phyloP scores from a whole-genome alignment of 2,113 vertebrate genomes.

The Damaliscus lunatus region DNA sequence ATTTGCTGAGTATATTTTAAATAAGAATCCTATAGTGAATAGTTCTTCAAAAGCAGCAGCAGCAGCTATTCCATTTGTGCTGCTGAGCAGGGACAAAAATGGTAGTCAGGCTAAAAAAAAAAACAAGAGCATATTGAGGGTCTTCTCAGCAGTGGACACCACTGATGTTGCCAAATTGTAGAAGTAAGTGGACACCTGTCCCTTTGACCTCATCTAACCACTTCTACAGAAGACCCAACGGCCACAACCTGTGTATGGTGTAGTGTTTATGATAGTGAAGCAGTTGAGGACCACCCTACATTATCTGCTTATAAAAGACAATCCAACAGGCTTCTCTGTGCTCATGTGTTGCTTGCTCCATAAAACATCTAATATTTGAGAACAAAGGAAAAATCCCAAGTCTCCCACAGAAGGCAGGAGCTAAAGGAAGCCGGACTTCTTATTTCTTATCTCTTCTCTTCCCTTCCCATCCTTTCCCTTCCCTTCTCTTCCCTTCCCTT shows the following conservation, averaged over 20 bases:
- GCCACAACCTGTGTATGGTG: background rate
- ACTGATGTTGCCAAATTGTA: background rate
- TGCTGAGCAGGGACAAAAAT: background rate
- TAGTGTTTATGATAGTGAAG: background rate
- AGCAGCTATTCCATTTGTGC: background rate
- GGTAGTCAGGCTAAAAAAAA: background rate
- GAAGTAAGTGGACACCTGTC: background rate
- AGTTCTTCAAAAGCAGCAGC: background rate
- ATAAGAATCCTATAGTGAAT: background rate
- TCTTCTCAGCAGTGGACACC: background rate
- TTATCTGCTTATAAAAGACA: background rate
- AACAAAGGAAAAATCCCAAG: background rate
- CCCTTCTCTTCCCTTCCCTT: background rate
- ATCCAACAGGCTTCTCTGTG: background rate
- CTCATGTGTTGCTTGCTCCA: background rate
- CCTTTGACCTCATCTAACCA: background rate
- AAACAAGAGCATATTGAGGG: background rate
- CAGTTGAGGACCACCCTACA: background rate
- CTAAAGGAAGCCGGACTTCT: background rate
- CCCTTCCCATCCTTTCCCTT: background rate
- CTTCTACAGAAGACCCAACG: background rate
- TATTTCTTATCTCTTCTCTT: background rate
- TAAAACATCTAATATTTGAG: background rate
- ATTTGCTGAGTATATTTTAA: constrained; percentile 17
- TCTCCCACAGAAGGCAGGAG: background rate